A percentile compares a stretch with the other conserved stretches of the same genome.
Conservation (phyloP, 2,113 vertebrate species). For the Lasiurus borealis region DNA sequence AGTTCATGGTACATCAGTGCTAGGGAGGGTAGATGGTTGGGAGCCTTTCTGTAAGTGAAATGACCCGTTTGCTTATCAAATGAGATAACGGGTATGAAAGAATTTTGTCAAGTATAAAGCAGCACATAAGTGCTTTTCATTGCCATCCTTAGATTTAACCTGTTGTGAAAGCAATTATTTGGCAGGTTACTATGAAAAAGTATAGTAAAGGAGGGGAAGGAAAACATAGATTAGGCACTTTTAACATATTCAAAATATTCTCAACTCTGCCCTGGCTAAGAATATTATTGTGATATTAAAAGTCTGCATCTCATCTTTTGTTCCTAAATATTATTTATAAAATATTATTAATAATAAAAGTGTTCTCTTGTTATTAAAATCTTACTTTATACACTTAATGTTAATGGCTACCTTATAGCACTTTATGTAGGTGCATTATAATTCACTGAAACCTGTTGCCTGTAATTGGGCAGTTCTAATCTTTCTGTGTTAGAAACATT, state of each 20-base stretch:
- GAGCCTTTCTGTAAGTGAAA: conserved; percentile 1
- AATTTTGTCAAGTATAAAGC: conserved; percentile 30
- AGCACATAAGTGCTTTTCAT: background rate
- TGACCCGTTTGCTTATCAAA: background rate
- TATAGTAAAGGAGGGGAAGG: background rate
- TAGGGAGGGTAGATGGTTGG: background rate
- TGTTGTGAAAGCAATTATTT: conserved; percentile 10
- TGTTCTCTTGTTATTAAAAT: conserved; percentile 21
- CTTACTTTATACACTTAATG: background rate
- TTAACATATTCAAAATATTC: background rate
- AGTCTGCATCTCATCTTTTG: background rate
- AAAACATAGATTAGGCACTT: background rate
- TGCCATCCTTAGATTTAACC: background rate
- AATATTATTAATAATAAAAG: background rate
- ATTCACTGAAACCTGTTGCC: conserved; percentile 34
- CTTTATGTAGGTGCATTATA: background rate
- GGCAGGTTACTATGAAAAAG: background rate
- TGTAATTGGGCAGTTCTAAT: background rate
- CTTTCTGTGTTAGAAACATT: conserved; percentile 24
- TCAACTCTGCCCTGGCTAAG: background rate
- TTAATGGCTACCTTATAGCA: background rate
- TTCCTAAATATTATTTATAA: background rate
- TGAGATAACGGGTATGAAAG: background rate
- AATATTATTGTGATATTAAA: background rate
- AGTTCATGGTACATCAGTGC: background rate